Evolutionary conservation across 2,113 vertebrate species (phyloP).

Genomic region (Psettodes erumei): DNA sequence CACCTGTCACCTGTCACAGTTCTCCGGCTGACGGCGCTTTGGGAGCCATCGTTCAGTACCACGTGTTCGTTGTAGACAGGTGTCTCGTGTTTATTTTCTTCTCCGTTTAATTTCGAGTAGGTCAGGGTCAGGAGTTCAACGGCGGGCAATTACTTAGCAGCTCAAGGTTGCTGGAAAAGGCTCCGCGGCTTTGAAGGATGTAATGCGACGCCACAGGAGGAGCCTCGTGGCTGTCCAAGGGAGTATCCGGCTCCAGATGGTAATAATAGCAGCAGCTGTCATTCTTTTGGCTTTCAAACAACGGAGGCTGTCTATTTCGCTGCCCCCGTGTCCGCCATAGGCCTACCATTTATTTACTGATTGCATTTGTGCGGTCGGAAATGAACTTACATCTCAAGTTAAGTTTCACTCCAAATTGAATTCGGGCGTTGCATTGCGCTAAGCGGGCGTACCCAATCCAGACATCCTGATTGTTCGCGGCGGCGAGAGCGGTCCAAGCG

Average conservation of each 20-base stretch:
- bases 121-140: slow-evolving; percentile 58
- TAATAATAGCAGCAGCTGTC: slow-evolving; percentile 74
- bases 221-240: slow-evolving; percentile 47
- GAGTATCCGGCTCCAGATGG: slow-evolving; percentile 67
- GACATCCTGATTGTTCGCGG: slow-evolving; percentile 22
- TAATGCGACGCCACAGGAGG: slow-evolving; percentile 65
- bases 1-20: slow-evolving; percentile 11
- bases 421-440: slow-evolving; percentile 4
- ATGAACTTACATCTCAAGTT: background rate
- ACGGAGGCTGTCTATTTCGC: slow-evolving; percentile 26
- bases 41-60: slow-evolving; percentile 17
- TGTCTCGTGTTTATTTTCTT: slow-evolving; percentile 63
- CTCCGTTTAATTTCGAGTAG: slow-evolving; percentile 36
- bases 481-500: slow-evolving; percentile 4
- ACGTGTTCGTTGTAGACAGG: slow-evolving; percentile 54
- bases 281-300: slow-evolving; percentile 46
- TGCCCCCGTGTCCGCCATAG: slow-evolving; percentile 15
- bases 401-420: slow-evolving; percentile 8
- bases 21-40: background rate
- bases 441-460: slow-evolving; percentile 3
- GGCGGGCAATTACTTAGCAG: slow-evolving; percentile 65
- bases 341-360: slow-evolving; percentile 6
- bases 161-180: slow-evolving; percentile 56
- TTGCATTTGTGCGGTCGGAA: slow-evolving; percentile 1
- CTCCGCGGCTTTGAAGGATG: slow-evolving; percentile 60